phyloP scores from a whole-genome alignment of 2,888 invertebrate species.

The Steinernema scapterisci region DNA sequence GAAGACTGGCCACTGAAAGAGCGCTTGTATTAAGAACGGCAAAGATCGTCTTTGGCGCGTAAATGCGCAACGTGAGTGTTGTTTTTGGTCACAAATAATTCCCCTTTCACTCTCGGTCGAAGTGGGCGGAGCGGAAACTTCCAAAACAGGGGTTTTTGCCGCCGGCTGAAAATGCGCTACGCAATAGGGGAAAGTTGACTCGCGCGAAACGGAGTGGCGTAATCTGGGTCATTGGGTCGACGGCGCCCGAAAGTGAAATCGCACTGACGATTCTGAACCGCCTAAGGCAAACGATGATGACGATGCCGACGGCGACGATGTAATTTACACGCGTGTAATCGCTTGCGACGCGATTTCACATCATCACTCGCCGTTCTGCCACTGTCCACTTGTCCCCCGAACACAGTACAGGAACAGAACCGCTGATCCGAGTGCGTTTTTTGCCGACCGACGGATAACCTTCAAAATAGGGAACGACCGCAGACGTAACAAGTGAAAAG shows the following conservation, averaged over 20 bases:
- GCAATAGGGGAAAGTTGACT: slow-evolving; percentile 31
- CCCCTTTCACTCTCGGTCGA: slow-evolving; percentile 32
- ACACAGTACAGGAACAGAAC: neutral
- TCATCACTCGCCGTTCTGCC: slow-evolving; percentile 29
- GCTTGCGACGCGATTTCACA: slow-evolving; percentile 31
- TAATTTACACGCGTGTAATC: slow-evolving; percentile 33
- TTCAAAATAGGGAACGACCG: neutral
- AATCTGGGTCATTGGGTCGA: slow-evolving; percentile 50
- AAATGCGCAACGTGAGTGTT: slow-evolving; percentile 31
- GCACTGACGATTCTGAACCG: slow-evolving; percentile 27
- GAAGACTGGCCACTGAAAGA: slow-evolving; percentile 27
- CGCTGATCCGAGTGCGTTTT: neutral
- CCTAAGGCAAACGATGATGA: slow-evolving; percentile 31
- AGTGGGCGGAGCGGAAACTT: slow-evolving; percentile 34
- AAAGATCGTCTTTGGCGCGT: slow-evolving; percentile 28
- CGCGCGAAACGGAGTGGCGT: slow-evolving; percentile 42
- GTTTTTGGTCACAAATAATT: slow-evolving; percentile 31
- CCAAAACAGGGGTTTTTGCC: slow-evolving; percentile 3
- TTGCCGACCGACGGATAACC: neutral
- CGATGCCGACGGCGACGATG: slow-evolving; percentile 33
- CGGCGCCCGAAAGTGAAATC: slow-evolving; percentile 31
- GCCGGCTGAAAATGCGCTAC: slow-evolving; percentile 29
- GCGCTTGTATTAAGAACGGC: slow-evolving; percentile 24
- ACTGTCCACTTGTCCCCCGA: slow-evolving; percentile 24
- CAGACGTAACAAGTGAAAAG: neutral